phyloP scores from a whole-genome alignment of 2,797 vertebrate species.

The Vireo griseus region DNA sequence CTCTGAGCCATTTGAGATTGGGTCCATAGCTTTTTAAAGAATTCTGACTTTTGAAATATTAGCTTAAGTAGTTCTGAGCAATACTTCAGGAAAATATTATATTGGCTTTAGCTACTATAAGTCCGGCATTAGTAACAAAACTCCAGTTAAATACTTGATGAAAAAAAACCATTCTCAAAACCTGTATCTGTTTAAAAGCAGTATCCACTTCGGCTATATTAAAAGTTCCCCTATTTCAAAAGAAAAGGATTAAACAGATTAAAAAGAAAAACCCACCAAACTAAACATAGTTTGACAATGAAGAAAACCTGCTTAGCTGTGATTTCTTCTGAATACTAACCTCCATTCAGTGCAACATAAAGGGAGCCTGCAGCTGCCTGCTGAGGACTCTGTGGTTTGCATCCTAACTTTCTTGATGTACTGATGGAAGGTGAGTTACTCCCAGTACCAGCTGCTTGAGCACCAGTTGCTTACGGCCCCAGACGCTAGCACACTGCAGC shows the following conservation, averaged over 20 bases:
- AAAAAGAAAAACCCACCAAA: not conserved
- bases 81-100: slow-evolving; percentile 60
- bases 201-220: not conserved
- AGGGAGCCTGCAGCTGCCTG: not conserved
- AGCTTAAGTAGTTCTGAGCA: slow-evolving; percentile 58
- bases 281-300: not conserved
- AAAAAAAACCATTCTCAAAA: slow-evolving; percentile 30
- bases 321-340: not conserved
- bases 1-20: slow-evolving; percentile 33
- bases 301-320: not conserved
- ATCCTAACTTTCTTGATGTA: not conserved
- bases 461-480: not conserved
- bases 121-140: slow-evolving; percentile 67
- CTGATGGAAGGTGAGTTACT: not conserved
- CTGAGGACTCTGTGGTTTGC: not conserved
- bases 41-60: slow-evolving; percentile 55
- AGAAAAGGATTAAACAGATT: slow-evolving; percentile 37
- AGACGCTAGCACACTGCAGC: not conserved
- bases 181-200: slow-evolving; percentile 14
- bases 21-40: slow-evolving; percentile 25
- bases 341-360: not conserved
- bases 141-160: slow-evolving; percentile 41
- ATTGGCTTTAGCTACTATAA: slow-evolving; percentile 48
- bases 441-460: not conserved
- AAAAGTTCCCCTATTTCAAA: slow-evolving; percentile 65